Conservation (phyloP, 2,888 invertebrate genomes). For the Phyllotreta striolata region DNA sequence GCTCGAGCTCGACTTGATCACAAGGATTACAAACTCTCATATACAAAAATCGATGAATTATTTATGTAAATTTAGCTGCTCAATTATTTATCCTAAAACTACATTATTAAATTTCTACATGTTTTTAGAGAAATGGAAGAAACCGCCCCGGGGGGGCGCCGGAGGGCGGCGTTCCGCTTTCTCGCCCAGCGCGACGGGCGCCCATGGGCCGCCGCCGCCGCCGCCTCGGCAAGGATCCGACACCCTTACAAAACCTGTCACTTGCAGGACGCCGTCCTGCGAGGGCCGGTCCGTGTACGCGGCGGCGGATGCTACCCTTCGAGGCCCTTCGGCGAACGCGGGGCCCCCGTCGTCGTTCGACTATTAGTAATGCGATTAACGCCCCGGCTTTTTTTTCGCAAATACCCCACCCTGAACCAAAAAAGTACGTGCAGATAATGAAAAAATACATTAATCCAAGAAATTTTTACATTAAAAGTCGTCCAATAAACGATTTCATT, state of each 20-base stretch:
- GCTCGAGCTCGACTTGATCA: too few species aligned
- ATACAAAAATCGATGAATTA: too few species aligned
- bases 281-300: slow-evolving; percentile 32
- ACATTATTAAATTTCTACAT: not conserved
- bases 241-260: slow-evolving; percentile 61
- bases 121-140: not conserved
- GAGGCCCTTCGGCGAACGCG: slow-evolving; percentile 48
- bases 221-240: slow-evolving; percentile 54
- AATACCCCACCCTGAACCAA: too few species aligned
- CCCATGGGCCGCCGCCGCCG: slow-evolving; percentile 45
- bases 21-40: too few species aligned
- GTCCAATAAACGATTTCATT: too few species aligned
- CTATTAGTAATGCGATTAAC: slow-evolving; percentile 60
- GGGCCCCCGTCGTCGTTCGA: slow-evolving; percentile 44
- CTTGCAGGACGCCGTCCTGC: slow-evolving; percentile 55
- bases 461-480: too few species aligned
- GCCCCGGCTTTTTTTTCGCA: slow-evolving; percentile 54
- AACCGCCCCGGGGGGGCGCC: slow-evolving; percentile 10
- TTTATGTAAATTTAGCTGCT: too few species aligned
- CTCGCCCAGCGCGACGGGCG: slow-evolving; percentile 51
- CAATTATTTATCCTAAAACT: not conserved
- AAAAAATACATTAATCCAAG: too few species aligned
- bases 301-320: slow-evolving; percentile 37
- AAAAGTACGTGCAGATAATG: too few species aligned
- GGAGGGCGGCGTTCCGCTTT: slow-evolving; percentile 46